phyloP scores from a whole-genome alignment of 92 coral and sea anemone genomes.

The Epizoanthus stellaris region DNA sequence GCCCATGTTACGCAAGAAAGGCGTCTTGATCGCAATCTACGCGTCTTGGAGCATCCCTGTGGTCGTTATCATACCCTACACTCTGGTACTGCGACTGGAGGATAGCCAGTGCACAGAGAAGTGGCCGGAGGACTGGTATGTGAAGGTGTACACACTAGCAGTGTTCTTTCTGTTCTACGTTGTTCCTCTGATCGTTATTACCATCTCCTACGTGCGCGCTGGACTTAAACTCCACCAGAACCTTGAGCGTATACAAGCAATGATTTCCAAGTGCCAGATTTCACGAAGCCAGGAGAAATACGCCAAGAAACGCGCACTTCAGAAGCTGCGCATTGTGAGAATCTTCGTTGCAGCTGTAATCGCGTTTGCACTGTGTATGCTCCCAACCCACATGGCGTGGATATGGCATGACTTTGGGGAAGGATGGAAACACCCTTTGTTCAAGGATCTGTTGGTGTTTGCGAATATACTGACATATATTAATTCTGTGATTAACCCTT shows the following conservation, averaged over 20 bases:
- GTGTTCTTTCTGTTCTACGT: constrained; percentile 81
- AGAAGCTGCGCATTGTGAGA: constrained; percentile 26
- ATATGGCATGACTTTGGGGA: constrained; percentile 37
- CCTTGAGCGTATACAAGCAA: not conserved
- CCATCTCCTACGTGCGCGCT: constrained; percentile 80
- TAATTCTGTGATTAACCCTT: constrained; percentile 29
- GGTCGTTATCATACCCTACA: constrained; percentile 86
- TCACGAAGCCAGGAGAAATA: constrained; percentile 34
- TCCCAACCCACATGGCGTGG: constrained; percentile 42
- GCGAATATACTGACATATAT: constrained; percentile 29
- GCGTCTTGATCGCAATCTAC: constrained; percentile 59
- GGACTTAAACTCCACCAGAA: constrained; percentile 66
- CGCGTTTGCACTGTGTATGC: constrained; percentile 25
- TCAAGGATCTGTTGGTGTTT: constrained; percentile 29
- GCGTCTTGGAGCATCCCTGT: constrained; percentile 77
- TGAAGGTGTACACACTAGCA: constrained; percentile 77
- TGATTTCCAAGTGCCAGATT: constrained; percentile 11
- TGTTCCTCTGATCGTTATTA: constrained; percentile 80
- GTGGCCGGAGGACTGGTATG: constrained; percentile 86
- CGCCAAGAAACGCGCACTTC: constrained; percentile 28
- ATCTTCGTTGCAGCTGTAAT: constrained; percentile 34
- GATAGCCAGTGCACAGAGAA: constrained; percentile 74
- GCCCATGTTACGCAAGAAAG: constrained; percentile 61
- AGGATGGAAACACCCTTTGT: constrained; percentile 17
- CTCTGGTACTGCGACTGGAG: constrained; percentile 62